These are phyloP conservation scores for Acromyrmex heyeri DNA, from an alignment of 1,140 invertebrate genomes.

Conservation along the genomic window DNA sequence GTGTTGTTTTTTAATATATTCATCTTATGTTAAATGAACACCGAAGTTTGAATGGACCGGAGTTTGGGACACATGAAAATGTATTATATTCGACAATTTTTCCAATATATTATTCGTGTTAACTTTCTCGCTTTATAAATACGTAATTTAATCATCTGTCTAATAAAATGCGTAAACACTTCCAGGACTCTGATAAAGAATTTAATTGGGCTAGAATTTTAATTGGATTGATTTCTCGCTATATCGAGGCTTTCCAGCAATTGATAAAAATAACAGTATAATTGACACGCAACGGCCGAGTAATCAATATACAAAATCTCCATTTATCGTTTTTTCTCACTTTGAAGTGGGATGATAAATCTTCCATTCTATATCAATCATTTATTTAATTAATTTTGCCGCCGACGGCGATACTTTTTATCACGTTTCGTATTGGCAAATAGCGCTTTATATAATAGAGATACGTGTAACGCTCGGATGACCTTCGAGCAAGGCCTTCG, in stretches of 20 bases:
- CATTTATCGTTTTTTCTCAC: neutral
- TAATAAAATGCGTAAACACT: conserved; percentile 4
- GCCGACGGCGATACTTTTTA: conserved; percentile 1
- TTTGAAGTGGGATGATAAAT: neutral
- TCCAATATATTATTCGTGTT: neutral
- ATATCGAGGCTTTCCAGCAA: neutral
- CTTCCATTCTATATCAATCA: neutral
- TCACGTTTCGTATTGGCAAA: conserved; percentile 8
- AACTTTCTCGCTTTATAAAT: neutral
- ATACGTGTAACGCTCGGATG: conserved; percentile 8
- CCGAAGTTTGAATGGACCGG: no score
- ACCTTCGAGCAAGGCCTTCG: conserved; percentile 44
- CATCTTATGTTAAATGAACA: no score
- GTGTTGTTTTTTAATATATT: no score
- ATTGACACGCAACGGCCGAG: neutral
- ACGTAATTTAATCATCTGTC: neutral
- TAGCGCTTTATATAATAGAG: conserved; percentile 44
- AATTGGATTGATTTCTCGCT: neutral
- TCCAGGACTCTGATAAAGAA: neutral
- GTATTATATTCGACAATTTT: no score
- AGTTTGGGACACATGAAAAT: no score
- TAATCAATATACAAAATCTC: neutral
- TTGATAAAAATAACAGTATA: conserved; percentile 15
- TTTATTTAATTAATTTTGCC: conserved; percentile 13
- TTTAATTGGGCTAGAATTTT: neutral